Conservation (phyloP, 2,888 invertebrate species). For the Bibio marci region DNA sequence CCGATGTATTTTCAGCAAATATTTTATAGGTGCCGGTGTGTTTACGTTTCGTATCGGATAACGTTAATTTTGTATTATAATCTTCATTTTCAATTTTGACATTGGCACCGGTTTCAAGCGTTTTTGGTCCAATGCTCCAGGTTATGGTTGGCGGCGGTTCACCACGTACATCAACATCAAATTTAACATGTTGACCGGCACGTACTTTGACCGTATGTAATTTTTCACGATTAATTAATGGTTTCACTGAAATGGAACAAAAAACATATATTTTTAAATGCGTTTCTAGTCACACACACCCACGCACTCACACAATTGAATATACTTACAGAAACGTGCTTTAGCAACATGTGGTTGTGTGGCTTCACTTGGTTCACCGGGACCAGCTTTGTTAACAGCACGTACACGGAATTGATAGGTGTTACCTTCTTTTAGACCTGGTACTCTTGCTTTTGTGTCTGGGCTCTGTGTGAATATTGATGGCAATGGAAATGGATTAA, state of each 20-base stretch:
- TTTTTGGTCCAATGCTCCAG: constrained; percentile 43
- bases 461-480: constrained; percentile 44
- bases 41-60: constrained; percentile 65
- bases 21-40: constrained; percentile 84
- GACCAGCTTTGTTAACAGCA: constrained; percentile 89
- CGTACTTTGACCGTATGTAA: constrained; percentile 74
- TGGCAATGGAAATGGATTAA: constrained; percentile 11
- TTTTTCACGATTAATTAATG: constrained; percentile 87
- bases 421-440: constrained; percentile 75
- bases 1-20: constrained; percentile 82
- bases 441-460: constrained; percentile 63
- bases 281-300: neutral
- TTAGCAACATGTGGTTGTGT: constrained; percentile 78
- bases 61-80: constrained; percentile 71
- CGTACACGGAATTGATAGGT: constrained; percentile 90
- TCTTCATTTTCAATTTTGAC: constrained; percentile 76
- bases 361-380: constrained; percentile 77
- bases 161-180: constrained; percentile 89
- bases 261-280: constrained; percentile 1
- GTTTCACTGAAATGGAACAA: constrained; percentile 53
- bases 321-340: constrained; percentile 59
- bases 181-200: constrained; percentile 74
- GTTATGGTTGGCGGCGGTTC: constrained; percentile 88
- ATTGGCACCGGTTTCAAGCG: constrained; percentile 46
- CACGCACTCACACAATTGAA: too few relatives aligned